phyloP scores from a whole-genome alignment of 2,113 vertebrate species.

The Microtus montanus region DNA sequence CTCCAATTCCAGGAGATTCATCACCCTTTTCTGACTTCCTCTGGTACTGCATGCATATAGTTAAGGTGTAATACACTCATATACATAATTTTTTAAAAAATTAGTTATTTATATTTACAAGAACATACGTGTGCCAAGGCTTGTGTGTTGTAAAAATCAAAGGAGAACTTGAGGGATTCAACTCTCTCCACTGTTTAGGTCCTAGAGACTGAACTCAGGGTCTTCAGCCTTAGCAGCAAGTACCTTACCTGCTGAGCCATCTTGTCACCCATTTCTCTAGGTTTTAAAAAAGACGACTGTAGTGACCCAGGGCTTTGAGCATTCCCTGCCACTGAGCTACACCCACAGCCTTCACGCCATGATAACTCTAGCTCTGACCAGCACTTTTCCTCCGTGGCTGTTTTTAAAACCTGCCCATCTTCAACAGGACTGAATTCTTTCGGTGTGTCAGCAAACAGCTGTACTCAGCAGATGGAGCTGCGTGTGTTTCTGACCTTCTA shows the following conservation, averaged over 20 bases:
- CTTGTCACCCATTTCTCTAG: background rate
- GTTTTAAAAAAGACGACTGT: background rate
- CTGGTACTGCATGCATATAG: background rate
- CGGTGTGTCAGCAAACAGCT: background rate
- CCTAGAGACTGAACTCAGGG: background rate
- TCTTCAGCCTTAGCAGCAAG: background rate
- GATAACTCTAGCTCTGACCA: background rate
- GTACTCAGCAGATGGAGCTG: fast-evolving
- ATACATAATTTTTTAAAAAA: background rate
- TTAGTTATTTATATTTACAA: background rate
- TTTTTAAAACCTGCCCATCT: background rate
- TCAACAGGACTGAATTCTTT: background rate
- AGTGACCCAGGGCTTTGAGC: background rate
- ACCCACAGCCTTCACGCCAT: background rate
- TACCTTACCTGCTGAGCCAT: background rate
- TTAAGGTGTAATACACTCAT: background rate
- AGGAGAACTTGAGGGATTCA: background rate
- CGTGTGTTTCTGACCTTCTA: constrained; percentile 82
- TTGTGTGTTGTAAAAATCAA: background rate
- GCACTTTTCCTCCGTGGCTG: background rate
- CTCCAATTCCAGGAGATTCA: background rate
- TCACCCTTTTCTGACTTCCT: background rate
- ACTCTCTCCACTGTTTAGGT: background rate
- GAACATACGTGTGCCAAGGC: background rate
- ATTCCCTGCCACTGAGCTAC: background rate